Base-by-base conservation (phyloP, 2,113 vertebrate genomes). In the Lota lota region DNA sequence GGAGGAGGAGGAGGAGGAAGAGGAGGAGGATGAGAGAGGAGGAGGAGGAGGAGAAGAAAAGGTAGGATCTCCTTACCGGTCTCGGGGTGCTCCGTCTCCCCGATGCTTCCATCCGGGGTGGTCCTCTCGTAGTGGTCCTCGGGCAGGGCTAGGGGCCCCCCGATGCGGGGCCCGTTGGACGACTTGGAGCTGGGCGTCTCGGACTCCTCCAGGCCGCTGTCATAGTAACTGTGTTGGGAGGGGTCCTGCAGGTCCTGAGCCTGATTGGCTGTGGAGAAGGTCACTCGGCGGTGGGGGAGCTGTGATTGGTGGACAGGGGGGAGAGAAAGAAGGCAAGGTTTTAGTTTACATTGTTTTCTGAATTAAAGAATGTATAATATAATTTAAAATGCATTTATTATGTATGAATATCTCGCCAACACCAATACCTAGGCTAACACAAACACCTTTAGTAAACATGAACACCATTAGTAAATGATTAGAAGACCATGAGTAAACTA, bases 251-350 rank as follows among this genome's bases (percentile, higher is more conserved):
- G 87, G 82, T 94, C 93, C 83, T 93, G 93, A 70, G 93, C 92
- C 83, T 94, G 93, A 82, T 92, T 94, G 85, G 93, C 91, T 80
- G 93, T 92, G 63, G 93, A 94, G 90, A 94, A 94, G 59, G 93
- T 94, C 87, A 94, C 93, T 69, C 93, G 92, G 76, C 93, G 92
- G 90, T 94, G 93, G 91, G 93, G 92, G 91, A 93, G 93, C 93
- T 94, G 85, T 22, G 28, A 50, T 10, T 10, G 22, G 22, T 51
- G 10, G 58, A 69, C 17, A 11, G 16, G 21, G 70, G 70, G 69
- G 78, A 75, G 83, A 10, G 36, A 40, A 40, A 40, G 36, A 40
- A 40, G 36, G 36, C 7, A 1, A 5, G 36, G 6, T 3, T 40
- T 40, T 40, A 40, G 36, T 40, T 40, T 7, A 10, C 11, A 11